Evolutionary conservation across 2,113 vertebrate genomes (phyloP).

Genomic region (Alectura lathami): DNA sequence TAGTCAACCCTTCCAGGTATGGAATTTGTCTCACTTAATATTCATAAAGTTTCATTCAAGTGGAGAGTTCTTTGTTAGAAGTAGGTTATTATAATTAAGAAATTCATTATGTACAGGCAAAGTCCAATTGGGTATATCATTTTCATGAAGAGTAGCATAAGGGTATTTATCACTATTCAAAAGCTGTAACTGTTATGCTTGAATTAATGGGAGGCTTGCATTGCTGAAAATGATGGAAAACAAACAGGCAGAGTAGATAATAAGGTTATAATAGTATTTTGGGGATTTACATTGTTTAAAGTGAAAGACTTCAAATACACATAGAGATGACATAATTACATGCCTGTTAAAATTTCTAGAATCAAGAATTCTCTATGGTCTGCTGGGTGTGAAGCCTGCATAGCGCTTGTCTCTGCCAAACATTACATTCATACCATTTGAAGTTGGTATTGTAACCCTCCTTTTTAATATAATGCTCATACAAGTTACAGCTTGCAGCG

Average conservation of each 20-base stretch:
- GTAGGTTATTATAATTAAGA: neutral
- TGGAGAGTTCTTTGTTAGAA: neutral
- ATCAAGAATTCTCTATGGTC: neutral
- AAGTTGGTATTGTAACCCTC: neutral
- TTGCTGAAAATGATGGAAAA: neutral
- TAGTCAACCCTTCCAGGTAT: neutral
- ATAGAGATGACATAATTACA: neutral
- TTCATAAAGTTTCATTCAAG: neutral
- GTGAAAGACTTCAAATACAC: neutral
- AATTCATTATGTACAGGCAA: neutral
- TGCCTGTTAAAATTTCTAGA: slow-evolving; percentile 12
- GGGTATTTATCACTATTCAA: neutral
- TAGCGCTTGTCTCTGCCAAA: neutral
- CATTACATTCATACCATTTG: neutral
- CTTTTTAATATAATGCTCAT: neutral
- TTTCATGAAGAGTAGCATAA: neutral
- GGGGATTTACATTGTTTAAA: neutral
- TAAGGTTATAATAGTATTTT: neutral
- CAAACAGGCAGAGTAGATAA: neutral
- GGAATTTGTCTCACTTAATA: neutral
- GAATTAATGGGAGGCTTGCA: neutral
- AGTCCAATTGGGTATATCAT: neutral
- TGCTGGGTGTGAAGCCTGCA: neutral
- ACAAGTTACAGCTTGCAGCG: neutral
- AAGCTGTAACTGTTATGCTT: neutral